Percentiles rank a stretch among this genome's conserved stretches.
These are phyloP conservation scores for Ispidina picta DNA, from an alignment of 2,797 vertebrate genomes.

Conservation along the genomic window DNA sequence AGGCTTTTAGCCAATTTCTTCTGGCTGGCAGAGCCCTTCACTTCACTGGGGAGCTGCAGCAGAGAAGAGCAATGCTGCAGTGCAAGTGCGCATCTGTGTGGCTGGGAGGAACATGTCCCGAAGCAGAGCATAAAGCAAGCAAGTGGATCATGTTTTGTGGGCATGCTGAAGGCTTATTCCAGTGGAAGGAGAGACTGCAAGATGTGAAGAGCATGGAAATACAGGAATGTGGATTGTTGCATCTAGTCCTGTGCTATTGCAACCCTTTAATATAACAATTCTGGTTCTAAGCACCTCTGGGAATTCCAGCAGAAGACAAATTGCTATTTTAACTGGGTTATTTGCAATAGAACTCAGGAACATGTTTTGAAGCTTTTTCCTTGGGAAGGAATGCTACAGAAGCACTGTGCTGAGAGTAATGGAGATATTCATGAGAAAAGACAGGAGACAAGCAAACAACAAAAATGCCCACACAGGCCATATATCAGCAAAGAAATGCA, in stretches of 20 bases:
- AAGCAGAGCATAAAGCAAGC: background rate
- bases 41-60: background rate
- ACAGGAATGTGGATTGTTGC: background rate
- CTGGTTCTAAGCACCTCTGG: background rate
- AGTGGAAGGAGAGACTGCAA: background rate
- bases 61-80: background rate
- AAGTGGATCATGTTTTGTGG: accelerated
- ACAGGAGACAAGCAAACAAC: background rate
- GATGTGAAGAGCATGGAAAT: background rate
- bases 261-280: background rate
- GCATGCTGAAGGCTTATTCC: background rate
- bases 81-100: background rate
- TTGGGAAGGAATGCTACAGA: background rate
- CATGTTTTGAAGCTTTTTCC: background rate
- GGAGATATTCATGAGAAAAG: background rate
- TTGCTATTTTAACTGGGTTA: background rate
- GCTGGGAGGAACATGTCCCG: background rate
- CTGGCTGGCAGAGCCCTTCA: background rate
- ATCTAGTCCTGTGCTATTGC: background rate
- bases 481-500: background rate
- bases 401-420: background rate
- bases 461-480: background rate
- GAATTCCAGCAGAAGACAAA: background rate
- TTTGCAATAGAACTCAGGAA: background rate
- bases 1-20: background rate